Evolutionary conservation across 2,113 vertebrate genomes (phyloP).

Genomic region (Eonycteris spelaea): DNA sequence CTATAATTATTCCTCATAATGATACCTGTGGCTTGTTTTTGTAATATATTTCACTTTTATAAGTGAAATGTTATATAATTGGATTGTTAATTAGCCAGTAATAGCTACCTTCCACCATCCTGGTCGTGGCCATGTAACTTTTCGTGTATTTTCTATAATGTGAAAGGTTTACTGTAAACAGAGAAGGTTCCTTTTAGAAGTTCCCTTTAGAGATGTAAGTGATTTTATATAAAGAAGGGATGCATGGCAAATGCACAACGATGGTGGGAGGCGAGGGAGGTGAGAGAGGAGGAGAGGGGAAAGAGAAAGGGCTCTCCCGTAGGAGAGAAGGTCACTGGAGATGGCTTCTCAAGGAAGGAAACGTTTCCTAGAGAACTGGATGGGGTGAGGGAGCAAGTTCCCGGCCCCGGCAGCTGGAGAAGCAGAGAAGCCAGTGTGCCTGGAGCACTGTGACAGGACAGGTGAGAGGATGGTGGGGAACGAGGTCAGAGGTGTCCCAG

Average conservation of each 20-base stretch:
- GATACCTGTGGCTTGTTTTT: neutral
- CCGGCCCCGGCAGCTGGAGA: neutral
- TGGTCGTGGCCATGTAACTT: neutral
- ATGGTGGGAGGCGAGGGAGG: neutral
- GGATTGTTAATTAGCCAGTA: neutral
- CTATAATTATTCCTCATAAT: neutral
- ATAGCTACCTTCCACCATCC: neutral
- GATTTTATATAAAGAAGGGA: neutral
- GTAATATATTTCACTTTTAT: neutral
- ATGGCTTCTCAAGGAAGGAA: neutral
- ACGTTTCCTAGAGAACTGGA: neutral
- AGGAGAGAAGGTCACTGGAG: too few species aligned
- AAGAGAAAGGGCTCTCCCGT: neutral
- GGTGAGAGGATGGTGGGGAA: accelerated
- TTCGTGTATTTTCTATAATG: neutral
- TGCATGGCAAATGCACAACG: accelerated
- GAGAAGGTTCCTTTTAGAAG: neutral
- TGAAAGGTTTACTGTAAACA: neutral
- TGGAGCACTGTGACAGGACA: neutral
- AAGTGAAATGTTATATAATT: neutral
- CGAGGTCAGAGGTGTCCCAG: neutral
- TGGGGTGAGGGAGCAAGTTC: neutral
- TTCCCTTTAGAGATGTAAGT: neutral
- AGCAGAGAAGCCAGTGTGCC: neutral
- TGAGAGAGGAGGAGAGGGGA: neutral